Evolutionary conservation across 2,888 invertebrate species (phyloP).

Genomic region (Orgyia antiqua): DNA sequence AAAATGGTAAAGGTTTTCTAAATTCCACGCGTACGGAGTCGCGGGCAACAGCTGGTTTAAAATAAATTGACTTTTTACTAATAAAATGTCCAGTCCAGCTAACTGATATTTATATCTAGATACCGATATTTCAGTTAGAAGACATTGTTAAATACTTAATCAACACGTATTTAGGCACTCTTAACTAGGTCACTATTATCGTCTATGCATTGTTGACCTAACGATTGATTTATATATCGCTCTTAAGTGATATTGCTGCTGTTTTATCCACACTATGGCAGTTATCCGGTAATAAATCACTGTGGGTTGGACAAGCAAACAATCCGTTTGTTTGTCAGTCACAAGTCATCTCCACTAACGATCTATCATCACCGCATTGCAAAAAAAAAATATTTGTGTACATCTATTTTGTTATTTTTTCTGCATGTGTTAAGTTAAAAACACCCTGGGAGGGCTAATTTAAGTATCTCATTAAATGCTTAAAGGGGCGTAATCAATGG

Average conservation of each 20-base stretch:
- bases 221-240: slow-evolving; percentile 25
- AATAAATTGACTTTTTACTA: too few relatives aligned
- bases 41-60: too few relatives aligned
- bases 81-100: too few relatives aligned
- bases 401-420: slow-evolving; percentile 45
- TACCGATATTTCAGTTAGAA: too few relatives aligned
- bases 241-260: slow-evolving; percentile 13
- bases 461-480: slow-evolving; percentile 41
- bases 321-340: slow-evolving; percentile 60
- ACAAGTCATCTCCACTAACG: slow-evolving; percentile 50
- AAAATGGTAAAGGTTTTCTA: too few relatives aligned
- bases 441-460: slow-evolving; percentile 43
- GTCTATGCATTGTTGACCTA: neutral
- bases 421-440: slow-evolving; percentile 33
- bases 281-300: slow-evolving; percentile 53
- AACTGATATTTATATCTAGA: too few relatives aligned
- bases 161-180: too few relatives aligned
- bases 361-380: slow-evolving; percentile 44
- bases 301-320: slow-evolving; percentile 49
- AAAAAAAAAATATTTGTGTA: slow-evolving; percentile 46
- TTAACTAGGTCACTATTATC: slow-evolving; percentile 4
- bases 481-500: slow-evolving; percentile 21
- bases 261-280: slow-evolving; percentile 14
- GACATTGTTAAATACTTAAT: too few relatives aligned
- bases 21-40: too few relatives aligned